Conservation (phyloP, 2,113 vertebrate species). For the Scophthalmus maximus region DNA sequence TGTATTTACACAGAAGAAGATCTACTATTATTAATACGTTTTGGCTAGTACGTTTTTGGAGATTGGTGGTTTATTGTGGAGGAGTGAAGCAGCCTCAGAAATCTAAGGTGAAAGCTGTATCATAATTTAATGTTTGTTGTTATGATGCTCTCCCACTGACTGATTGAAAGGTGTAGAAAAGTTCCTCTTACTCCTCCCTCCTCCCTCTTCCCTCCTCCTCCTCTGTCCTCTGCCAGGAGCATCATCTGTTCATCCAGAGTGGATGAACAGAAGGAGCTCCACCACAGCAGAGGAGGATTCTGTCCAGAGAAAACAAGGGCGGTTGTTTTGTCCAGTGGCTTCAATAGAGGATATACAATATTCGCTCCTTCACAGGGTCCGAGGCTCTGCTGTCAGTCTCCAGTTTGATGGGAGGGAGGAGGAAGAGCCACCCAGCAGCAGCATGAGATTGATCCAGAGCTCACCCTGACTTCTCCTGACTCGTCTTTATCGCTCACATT, state of each 20-base stretch:
- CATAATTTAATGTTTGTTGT: too few species aligned
- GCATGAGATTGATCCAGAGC: constrained; percentile 25
- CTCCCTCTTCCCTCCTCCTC: not conserved
- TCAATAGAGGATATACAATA: not conserved
- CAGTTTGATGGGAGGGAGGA: constrained; percentile 1
- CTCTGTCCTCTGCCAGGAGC: constrained; percentile 12
- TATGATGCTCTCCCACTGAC: too few species aligned
- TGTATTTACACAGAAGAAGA: too few species aligned
- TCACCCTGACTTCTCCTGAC: constrained; percentile 17
- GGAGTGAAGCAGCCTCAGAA: too few species aligned
- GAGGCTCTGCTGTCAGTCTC: not conserved
- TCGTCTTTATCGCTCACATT: constrained; percentile 16
- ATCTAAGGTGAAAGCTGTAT: too few species aligned
- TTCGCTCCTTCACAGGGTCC: not conserved
- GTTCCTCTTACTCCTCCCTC: not conserved
- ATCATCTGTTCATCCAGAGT: not conserved
- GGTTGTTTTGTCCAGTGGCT: not conserved
- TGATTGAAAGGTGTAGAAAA: too few species aligned
- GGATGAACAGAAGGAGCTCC: constrained; percentile 1
- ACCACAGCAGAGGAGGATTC: not conserved
- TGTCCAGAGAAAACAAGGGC: not conserved
- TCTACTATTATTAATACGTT: too few species aligned
- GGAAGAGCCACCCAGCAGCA: not conserved
- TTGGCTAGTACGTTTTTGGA: too few species aligned
- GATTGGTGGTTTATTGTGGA: too few species aligned